phyloP scores from a whole-genome alignment of 2,888 invertebrate species.

The Drosophila merina region DNA sequence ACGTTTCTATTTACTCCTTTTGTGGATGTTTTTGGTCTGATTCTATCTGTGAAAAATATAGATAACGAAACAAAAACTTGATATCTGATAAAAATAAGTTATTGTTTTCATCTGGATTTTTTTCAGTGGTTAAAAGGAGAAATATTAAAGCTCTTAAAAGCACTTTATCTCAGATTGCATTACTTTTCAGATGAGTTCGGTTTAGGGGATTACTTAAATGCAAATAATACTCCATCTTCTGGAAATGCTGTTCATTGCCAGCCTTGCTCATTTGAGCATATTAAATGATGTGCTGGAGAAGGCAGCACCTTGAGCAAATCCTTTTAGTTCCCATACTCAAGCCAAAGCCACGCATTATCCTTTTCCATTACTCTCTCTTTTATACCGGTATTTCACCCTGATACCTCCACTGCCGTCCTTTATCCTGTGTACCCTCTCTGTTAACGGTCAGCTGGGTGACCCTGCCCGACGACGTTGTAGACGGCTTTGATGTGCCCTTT shows the following conservation, averaged over 20 bases:
- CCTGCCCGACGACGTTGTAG: constrained; percentile 3
- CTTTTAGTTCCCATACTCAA: constrained; percentile 39
- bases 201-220: constrained; percentile 17
- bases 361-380: constrained; percentile 33
- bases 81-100: constrained; percentile 4
- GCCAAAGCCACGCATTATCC: constrained; percentile 42
- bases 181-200: neutral
- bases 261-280: constrained; percentile 37
- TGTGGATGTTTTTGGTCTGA: constrained; percentile 8
- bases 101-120: neutral
- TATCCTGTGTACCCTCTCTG: neutral
- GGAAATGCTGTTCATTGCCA: neutral
- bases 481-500: constrained; percentile 51
- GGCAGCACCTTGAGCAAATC: constrained; percentile 28
- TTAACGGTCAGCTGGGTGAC: constrained; percentile 24
- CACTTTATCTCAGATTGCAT: neutral
- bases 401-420: neutral
- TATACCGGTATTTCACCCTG: constrained; percentile 2
- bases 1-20: constrained; percentile 15
- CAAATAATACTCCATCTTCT: constrained; percentile 21
- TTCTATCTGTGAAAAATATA: neutral
- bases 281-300: constrained; percentile 29
- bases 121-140: neutral
- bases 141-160: neutral
- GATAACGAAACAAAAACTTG: constrained; percentile 14